phyloP scores from a whole-genome alignment of 37 sponge, comb jelly and placozoan genomes.

The Corticium candelabrum region DNA sequence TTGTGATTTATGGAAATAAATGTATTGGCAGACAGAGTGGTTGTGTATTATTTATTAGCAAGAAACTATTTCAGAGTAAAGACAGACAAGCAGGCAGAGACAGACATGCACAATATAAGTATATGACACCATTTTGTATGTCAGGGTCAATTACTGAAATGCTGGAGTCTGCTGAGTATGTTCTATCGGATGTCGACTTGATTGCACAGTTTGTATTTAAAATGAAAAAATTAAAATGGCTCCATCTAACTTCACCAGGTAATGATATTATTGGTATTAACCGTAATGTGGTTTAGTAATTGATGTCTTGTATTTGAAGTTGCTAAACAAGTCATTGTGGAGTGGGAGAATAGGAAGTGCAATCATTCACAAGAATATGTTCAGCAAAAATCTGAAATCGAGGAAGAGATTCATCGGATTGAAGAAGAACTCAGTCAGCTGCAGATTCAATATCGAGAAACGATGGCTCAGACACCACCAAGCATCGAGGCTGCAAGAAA shows the following conservation, averaged over 20 bases:
- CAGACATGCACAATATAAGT: too few species aligned
- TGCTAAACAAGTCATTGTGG: not conserved
- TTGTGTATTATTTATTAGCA: too few species aligned
- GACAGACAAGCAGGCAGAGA: too few species aligned
- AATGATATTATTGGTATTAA: too few species aligned
- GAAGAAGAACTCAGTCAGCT: not conserved
- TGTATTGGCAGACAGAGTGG: too few species aligned
- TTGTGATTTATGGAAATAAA: too few species aligned
- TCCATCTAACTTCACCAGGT: not conserved
- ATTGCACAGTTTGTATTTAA: not conserved
- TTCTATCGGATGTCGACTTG: not conserved
- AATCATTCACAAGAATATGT: not conserved
- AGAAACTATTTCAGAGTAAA: too few species aligned
- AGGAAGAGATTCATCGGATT: not conserved
- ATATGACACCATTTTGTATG: too few species aligned
- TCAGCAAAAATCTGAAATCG: not conserved
- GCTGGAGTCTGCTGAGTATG: not conserved
- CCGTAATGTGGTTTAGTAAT: too few species aligned
- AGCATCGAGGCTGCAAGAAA: not conserved
- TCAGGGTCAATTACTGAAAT: not conserved
- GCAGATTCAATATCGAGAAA: not conserved
- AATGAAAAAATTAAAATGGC: not conserved
- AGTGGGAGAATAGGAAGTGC: not conserved
- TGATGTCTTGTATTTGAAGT: too few species aligned
- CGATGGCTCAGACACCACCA: not conserved